Base-by-base conservation (phyloP, 1,140 invertebrate genomes). In the Plutomurus gul region DNA sequence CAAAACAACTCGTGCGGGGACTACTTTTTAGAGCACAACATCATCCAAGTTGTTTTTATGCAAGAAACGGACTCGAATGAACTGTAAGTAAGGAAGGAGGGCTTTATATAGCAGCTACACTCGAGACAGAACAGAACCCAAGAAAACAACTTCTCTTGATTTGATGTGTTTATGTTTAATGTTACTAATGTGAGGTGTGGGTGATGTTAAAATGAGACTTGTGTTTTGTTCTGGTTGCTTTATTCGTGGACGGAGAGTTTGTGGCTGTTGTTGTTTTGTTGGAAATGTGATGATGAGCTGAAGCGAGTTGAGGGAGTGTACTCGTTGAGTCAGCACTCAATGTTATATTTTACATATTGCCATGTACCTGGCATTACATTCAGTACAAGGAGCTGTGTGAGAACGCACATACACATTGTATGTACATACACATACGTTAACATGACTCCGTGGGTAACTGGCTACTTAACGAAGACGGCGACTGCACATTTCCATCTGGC, bases 1-100 rank as follows among this genome's bases (percentile, higher is more conserved):
- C 37, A 37, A 25, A 46, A 46, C 4, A 75, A 75, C 73, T 75
- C 73, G 73, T 75, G 73, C 73, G 73, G 73, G 73, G 49, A 75
- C 73, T 37, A 49, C 47, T 75, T 75, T 75, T 46, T 75, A 43
- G 73, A 51, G 73, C 73, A 47, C 56, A 65, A 65, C 56, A 65
- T 65, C 56, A 65, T 65, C 56, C 25, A 30, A 25, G 25, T 27
- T 65, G 56, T 65, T 65, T 65, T 65, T 65, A 65, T 65, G 56
- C 56, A 65, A 65, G 56, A 65, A 65, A 36, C 27, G n/a, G n/a
- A 65, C 16, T n/a, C 13, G 25, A 33, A 65, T n/a, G 30, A 33
- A 65, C 4, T n/a, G n/a, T n/a, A n/a, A n/a, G n/a, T n/a, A n/a
- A n/a, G n/a, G n/a, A n/a, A n/a, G n/a, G n/a, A n/a, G n/a, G n/a